Percentiles rank a stretch among this genome's conserved stretches.
Conservation (phyloP, 2,888 invertebrate species). For the Nomada ferruginata region DNA sequence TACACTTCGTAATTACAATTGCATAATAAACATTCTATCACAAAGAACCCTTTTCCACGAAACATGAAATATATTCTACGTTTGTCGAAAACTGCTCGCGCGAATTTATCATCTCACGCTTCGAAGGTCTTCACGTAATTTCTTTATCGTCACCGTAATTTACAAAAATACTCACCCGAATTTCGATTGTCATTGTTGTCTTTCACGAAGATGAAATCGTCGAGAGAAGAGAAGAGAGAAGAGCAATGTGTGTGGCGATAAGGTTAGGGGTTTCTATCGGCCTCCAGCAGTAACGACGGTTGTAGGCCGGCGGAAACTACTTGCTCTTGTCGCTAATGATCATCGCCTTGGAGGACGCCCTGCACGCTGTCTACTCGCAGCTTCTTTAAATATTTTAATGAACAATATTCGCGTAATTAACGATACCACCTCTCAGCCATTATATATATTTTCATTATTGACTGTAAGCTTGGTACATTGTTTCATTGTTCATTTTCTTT, state of each 20-base stretch:
- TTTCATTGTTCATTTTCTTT: background rate
- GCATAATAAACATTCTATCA: too few species aligned
- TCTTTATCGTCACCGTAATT: background rate
- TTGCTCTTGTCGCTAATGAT: slow-evolving; percentile 87
- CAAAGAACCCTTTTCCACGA: too few species aligned
- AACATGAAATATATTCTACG: background rate
- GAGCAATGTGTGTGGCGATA: slow-evolving; percentile 60
- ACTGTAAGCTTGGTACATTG: background rate
- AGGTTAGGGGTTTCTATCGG: slow-evolving; percentile 95
- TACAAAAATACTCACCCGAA: background rate
- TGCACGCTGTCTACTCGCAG: background rate
- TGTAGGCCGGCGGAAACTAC: slow-evolving; percentile 98
- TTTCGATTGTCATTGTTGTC: background rate
- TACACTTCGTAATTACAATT: too few species aligned
- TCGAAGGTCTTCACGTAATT: background rate
- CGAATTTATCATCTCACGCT: background rate
- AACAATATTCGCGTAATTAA: background rate
- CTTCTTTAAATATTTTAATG: slow-evolving; percentile 30
- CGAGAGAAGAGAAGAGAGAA: background rate
- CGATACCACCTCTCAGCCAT: background rate
- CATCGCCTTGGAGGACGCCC: slow-evolving; percentile 56
- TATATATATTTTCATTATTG: background rate
- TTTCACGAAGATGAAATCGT: slow-evolving; percentile 11
- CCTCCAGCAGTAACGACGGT: slow-evolving; percentile 92
- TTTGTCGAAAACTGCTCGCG: background rate